A percentile compares a stretch with the other conserved stretches of the same genome.
Conservation (phyloP, 2,113 vertebrate species). For the Pseudois nayaur region DNA sequence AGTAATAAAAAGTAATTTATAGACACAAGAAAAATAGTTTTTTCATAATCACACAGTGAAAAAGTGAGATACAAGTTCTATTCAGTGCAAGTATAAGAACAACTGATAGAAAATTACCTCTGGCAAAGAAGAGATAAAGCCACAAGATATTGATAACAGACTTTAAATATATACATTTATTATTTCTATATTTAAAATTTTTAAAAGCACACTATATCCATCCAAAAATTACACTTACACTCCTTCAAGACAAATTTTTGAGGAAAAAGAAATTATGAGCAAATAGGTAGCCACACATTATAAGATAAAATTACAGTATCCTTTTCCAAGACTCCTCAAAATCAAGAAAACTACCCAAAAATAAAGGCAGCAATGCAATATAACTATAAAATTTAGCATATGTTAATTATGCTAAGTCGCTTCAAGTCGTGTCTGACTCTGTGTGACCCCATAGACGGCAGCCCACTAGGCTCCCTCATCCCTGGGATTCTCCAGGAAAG, state of each 20-base stretch:
- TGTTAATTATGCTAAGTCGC: background rate
- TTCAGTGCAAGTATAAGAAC: background rate
- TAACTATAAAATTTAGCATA: background rate
- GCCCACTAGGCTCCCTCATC: no score
- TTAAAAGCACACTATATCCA: background rate
- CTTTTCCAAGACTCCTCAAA: background rate
- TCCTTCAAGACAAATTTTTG: background rate
- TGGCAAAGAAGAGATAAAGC: conserved; percentile 1
- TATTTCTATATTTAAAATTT: background rate
- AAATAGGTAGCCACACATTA: background rate
- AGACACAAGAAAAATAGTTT: conserved; percentile 48
- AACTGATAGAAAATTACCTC: background rate
- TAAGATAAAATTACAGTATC: background rate
- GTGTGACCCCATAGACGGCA: no score
- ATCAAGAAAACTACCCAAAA: background rate
- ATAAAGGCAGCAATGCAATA: background rate
- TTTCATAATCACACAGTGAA: conserved; percentile 47
- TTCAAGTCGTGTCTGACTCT: no score
- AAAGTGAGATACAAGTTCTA: conserved; percentile 50
- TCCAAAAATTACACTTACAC: background rate
- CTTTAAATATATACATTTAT: background rate
- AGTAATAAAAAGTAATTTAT: conserved; percentile 48
- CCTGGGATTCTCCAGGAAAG: no score
- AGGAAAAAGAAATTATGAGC: background rate
- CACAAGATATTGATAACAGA: background rate